Base-by-base conservation (phyloP, 2,113 vertebrate genomes). In the Galbula dea region DNA sequence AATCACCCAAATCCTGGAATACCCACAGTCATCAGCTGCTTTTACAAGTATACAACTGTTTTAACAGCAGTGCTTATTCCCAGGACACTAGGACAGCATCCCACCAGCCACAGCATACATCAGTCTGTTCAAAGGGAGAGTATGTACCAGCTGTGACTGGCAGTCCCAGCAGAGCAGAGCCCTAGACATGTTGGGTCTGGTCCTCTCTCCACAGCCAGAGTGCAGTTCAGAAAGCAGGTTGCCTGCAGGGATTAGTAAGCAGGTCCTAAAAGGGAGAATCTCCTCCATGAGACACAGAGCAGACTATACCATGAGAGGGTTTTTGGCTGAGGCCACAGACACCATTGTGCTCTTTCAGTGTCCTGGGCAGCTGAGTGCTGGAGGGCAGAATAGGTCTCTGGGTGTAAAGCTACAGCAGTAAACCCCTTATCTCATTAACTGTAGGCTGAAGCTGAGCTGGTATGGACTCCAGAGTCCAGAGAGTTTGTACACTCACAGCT, bases 311-410 rank as follows among this genome's bases (percentile, higher is more conserved):
- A 11, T 2, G 10, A 29, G 24, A 19, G 30, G 27, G 49, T 45
- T 45, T 21, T 14, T 2, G 4, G 71, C 29, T 1, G 34, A 69
- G 29, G 23, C 20, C 58, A 11, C 36, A 8, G 41, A n/a, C 32
- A 49, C 27, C 26, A 51, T 15, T 5, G 11, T 57, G 37, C 52
- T 19, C n/a, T 62, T 46, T 17, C 41, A n/a, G 36, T 4, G 2
- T n/a, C 11, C 19, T 0, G 3, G 17, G 69, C 36, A 81, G 39
- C 55, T 22, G 39, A 57, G n/a, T 1, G 37, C 30, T 0, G 1
- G 39, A 80, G 48, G 61, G 43, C 62, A 80, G 43, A 14, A 29
- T 9, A 72, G 66, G 39, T 32, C n/a, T 30, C 68, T 32, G 75
- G 34, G 11, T 32, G 41, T 48, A 74, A 83, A 55, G 41, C 54